Evolutionary conservation across 2,797 vertebrate genomes (phyloP).

Genomic region (Lepilemur septentrionalis): DNA sequence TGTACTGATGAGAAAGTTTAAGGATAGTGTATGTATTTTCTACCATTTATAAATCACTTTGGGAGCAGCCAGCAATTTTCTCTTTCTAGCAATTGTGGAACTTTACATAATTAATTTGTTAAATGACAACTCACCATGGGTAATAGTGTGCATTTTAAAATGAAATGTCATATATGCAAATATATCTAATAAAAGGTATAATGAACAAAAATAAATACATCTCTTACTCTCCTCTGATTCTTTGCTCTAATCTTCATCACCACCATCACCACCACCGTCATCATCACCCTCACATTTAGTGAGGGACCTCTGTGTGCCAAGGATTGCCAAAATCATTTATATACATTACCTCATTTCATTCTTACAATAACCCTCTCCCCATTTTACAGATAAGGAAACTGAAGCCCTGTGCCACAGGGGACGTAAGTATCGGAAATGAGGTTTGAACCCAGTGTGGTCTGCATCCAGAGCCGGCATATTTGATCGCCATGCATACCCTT

Average conservation of each 20-base stretch:
- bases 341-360: background rate
- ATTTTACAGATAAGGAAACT: background rate
- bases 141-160: background rate
- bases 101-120: background rate
- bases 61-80: background rate
- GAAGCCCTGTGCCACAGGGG: too few species aligned
- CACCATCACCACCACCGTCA: background rate
- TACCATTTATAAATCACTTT: background rate
- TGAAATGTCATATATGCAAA: background rate
- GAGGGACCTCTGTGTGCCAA: background rate
- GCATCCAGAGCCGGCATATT: background rate
- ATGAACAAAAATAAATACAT: background rate
- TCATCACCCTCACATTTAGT: background rate
- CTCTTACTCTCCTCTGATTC: background rate
- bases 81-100: background rate
- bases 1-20: background rate
- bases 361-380: background rate
- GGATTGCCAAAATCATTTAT: background rate
- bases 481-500: background rate
- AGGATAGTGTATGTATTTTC: background rate
- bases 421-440: too few species aligned
- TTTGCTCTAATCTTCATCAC: background rate
- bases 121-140: background rate
- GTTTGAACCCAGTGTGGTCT: background rate
- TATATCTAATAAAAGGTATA: background rate